Base-by-base conservation (phyloP, 2,113 vertebrate species). In the Paramisgurnus dabryanus region DNA sequence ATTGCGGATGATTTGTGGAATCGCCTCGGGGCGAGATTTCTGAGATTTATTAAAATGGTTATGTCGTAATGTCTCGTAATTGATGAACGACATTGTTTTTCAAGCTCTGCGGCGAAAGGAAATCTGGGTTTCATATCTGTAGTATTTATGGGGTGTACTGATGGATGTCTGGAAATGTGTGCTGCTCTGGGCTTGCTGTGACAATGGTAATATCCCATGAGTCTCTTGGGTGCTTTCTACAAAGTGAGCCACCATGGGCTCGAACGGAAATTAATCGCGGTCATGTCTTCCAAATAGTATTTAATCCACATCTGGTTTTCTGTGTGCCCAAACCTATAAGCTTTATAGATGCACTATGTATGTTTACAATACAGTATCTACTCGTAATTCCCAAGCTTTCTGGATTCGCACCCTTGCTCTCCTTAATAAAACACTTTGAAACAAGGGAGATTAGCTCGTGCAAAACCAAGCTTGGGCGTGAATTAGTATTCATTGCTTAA, bases 371-470 rank as follows among this genome's bases (percentile, higher is more conserved):
- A 34, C 10, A 22, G 4, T 22, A 69, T 8, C 7, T 12, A 13
- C 27, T 3, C 39, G 67, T 9, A 7, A 72, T 41, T 45, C 17
- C 53, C 11, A 22, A 60, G 55, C 39, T 57, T 71, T 18, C 50
- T 9, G 34, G 8, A 34, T 49, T 39, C 3, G 1, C 13, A 49
- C 7, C 43, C 84, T 83, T 80, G 80, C 87, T 81, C 80, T 83
- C 82, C 87, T 81, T 84, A 88, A 90, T 88, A 85, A 90, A 89
- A 90, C 83, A 85, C 87, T 73, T 76, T 74, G 6, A 71, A 76
- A 81, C 65, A 88, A 90, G 89, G 87, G 80, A 83, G 89, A 91
- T 90, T 92, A 90, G 89, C 90, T 87, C 89, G 74, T 82, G 84
- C 84, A 88, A 91, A 91, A 80, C 86, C 80, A 79, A 49, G 85